Conservation (phyloP, 2,888 invertebrate genomes). For the Acrobasis repandana region DNA sequence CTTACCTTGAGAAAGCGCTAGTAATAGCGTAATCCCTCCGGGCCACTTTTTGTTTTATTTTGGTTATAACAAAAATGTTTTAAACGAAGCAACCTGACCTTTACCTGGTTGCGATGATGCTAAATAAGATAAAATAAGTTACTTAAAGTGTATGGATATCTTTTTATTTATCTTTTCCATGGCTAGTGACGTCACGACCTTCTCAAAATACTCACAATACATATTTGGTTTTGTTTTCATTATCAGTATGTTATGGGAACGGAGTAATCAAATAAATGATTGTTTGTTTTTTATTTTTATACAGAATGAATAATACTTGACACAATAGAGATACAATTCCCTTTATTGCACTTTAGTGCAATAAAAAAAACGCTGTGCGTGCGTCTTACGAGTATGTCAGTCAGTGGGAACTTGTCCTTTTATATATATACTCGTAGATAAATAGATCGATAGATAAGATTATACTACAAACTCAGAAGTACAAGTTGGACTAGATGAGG, state of each 20-base stretch:
- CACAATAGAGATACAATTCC: too few relatives aligned
- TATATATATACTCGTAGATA: too few relatives aligned
- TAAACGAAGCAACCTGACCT: not conserved
- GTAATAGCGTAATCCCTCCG: too few relatives aligned
- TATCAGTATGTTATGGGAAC: not conserved
- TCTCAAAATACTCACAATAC: not conserved
- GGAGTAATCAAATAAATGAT: not conserved
- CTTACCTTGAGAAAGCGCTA: too few relatives aligned
- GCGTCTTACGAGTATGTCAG: too few relatives aligned
- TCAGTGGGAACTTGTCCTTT: too few relatives aligned
- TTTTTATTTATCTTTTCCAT: constrained; percentile 1
- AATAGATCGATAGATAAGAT: too few relatives aligned
- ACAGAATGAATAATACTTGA: not conserved
- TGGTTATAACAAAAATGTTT: not conserved
- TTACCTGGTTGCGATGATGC: not conserved
- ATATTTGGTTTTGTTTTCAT: not conserved
- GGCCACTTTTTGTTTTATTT: not conserved
- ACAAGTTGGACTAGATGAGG: too few relatives aligned
- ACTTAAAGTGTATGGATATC: not conserved
- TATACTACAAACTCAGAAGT: too few relatives aligned
- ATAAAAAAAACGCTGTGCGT: too few relatives aligned
- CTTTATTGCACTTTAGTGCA: too few relatives aligned
- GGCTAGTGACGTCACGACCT: not conserved
- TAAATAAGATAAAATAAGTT: not conserved
- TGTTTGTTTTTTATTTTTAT: not conserved